Evolutionary conservation across 1,140 invertebrate genomes (phyloP), one percentile per base, ranked within the genome.

Genomic region (Gyrodactylus bullatarudis): DNA sequence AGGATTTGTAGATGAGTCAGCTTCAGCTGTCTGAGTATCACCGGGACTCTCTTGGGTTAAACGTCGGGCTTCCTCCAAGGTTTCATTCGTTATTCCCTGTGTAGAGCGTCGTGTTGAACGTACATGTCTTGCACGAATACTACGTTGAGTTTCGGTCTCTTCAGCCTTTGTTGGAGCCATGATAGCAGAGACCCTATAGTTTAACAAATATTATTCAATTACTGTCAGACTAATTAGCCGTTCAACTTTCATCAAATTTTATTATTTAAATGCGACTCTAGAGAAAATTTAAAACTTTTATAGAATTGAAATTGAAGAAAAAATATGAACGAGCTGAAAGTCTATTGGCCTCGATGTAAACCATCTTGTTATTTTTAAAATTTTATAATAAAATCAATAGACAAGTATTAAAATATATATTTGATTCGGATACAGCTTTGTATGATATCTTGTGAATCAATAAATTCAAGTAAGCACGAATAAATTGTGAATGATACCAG

Each of bases 91-190:
- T 1, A 73, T 26, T 23, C 72, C 72, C 21, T 73, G 72, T 20
- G 72, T 73, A 23, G 68, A 69, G 1, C 72, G 1, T 26, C 68
- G 68, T 68, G 72, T 73, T 1, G 72, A 68, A n/a, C 72, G 72
- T 1, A 68, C 68, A 26, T 73, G 72, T 68, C 72, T 1, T 1
- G 72, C 34, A 21, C 23, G 68, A 23, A 23, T 23, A 20, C 26
- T 68, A 23, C 72, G 72, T 26, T 73, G 34, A 26, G 21, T 73
- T 21, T 73, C 72, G 1, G 72, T 24, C 26, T 73, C 72, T 69
- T 25, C 26, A 23, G 21, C 26, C 26, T 73, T 73, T 1, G 23
- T 26, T 1, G 34, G 34, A 68, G 34, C 72, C 72, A 73, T 73
- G 1, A 73, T 23, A 24, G 26, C 21, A 19, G 72, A 73, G n/a